phyloP scores from a whole-genome alignment of 53 echinoderm and acorn worm species.

The Luidia sarsii region DNA sequence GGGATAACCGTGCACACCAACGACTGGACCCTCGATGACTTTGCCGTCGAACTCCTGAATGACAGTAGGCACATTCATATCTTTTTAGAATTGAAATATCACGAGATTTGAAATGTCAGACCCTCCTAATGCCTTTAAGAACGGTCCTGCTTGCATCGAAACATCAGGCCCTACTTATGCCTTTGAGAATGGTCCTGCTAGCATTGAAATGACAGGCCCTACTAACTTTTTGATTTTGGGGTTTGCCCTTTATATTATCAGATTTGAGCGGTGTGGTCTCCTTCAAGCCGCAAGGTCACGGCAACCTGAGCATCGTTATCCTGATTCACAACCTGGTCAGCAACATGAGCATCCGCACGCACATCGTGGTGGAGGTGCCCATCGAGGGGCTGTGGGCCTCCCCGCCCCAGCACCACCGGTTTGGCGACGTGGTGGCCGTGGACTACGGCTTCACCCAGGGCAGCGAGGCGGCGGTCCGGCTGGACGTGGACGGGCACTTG shows the following conservation, averaged over 20 bases:
- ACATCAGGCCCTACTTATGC: too few species aligned
- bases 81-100: too few species aligned
- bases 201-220: too few species aligned
- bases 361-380: slow-evolving; percentile 7
- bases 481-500: neutral
- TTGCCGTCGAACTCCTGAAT: slow-evolving; percentile 12
- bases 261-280: neutral
- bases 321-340: slow-evolving; percentile 26
- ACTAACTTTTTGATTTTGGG: too few species aligned
- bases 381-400: slow-evolving; percentile 11
- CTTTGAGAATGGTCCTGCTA: too few species aligned
- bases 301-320: slow-evolving; percentile 22
- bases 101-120: too few species aligned
- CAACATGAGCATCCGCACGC: neutral
- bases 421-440: slow-evolving; percentile 10
- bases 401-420: neutral
- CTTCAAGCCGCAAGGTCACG: slow-evolving; percentile 7
- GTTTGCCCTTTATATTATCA: too few species aligned
- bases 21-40: slow-evolving; percentile 22
- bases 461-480: neutral
- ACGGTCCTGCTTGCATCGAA: neutral
- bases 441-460: neutral
- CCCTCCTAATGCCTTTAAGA: too few species aligned
- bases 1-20: neutral
- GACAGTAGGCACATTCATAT: too few species aligned